These are phyloP conservation scores for Lophura nycthemera DNA, from an alignment of 2,113 vertebrate species.

Conservation along the genomic window DNA sequence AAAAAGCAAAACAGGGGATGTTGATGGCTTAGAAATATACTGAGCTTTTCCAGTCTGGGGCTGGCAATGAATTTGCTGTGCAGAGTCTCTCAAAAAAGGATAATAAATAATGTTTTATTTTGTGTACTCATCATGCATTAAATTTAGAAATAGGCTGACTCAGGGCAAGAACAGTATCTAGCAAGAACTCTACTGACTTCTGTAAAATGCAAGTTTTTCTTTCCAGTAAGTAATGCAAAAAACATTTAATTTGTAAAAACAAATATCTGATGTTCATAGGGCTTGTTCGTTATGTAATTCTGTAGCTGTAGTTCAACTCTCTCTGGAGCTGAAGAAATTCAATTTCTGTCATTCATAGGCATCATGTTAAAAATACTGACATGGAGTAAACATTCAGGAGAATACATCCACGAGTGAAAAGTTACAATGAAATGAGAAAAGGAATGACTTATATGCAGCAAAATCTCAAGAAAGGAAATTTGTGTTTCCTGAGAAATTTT, in stretches of 20 bases:
- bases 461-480: neutral
- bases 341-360: neutral
- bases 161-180: neutral
- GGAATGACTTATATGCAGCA: neutral
- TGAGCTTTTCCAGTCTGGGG: neutral
- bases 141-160: neutral
- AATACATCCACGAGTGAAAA: neutral
- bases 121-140: neutral
- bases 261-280: neutral
- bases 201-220: neutral
- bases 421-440: neutral
- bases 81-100: neutral
- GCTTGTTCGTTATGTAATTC: neutral
- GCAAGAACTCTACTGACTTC: neutral
- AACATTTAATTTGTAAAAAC: neutral
- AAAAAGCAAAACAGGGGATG: neutral
- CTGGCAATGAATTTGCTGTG: neutral
- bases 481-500: neutral
- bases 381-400: neutral
- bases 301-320: neutral
- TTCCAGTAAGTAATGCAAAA: neutral
- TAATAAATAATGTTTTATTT: neutral
- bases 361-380: neutral
- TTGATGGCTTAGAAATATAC: neutral
- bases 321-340: neutral